Percentiles rank a stretch among this genome's conserved stretches.
These are phyloP conservation scores for Galbula dea DNA, from an alignment of 2,113 vertebrate genomes.

Conservation along the genomic window DNA sequence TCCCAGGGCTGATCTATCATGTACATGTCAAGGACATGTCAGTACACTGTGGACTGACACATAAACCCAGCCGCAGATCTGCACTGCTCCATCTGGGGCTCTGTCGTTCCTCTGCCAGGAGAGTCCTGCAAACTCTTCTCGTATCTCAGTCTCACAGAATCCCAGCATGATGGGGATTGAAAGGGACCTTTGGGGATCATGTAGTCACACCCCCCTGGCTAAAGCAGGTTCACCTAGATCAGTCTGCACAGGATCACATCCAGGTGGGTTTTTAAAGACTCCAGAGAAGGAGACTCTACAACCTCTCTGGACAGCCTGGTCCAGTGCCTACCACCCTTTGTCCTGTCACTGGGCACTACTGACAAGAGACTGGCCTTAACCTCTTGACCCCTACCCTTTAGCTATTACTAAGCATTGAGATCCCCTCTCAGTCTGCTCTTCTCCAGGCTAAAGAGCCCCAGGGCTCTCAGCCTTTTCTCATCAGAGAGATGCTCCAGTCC, in stretches of 20 bases:
- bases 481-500: background rate
- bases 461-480: background rate
- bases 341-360: background rate
- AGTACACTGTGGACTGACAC: fast-evolving
- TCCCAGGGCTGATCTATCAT: fast-evolving
- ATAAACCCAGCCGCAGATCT: background rate
- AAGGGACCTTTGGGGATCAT: background rate
- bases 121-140: fast-evolving
- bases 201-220: background rate
- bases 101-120: background rate
- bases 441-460: background rate
- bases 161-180: background rate
- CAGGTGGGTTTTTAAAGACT: background rate
- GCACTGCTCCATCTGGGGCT: background rate
- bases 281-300: background rate
- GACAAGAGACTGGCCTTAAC: background rate
- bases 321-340: background rate
- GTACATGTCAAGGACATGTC: fast-evolving
- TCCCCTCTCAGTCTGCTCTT: background rate
- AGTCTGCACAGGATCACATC: background rate
- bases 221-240: background rate
- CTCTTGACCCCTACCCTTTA: background rate
- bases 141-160: background rate
- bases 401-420: background rate
- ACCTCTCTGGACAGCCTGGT: background rate